Percentiles rank a stretch among this genome's conserved stretches.
phyloP scores from a whole-genome alignment of 2,113 vertebrate species.

The Saiga tatarica region DNA sequence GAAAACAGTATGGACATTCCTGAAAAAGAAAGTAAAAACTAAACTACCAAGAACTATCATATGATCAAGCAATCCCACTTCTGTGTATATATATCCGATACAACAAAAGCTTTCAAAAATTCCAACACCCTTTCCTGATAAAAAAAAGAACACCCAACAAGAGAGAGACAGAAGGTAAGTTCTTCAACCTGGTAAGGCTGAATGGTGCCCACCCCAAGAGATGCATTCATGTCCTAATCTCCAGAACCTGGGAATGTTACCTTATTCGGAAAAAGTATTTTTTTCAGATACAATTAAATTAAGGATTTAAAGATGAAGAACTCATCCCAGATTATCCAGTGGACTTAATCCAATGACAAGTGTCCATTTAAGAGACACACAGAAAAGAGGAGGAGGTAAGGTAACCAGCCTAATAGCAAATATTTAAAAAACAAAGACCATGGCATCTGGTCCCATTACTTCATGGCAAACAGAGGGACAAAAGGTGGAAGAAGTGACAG shows the following conservation, averaged over 20 bases:
- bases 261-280: not conserved
- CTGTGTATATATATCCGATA: not conserved
- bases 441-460: not conserved
- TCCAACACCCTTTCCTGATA: not conserved
- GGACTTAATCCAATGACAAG: not conserved
- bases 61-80: not conserved
- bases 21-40: not conserved
- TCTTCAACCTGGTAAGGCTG: not conserved
- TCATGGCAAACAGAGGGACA: not conserved
- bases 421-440: not conserved
- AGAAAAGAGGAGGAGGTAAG: not conserved
- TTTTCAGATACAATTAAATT: not conserved
- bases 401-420: not conserved
- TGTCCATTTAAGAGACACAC: not conserved
- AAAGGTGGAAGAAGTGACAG: not conserved
- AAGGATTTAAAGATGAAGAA: not conserved
- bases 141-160: not conserved
- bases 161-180: not conserved
- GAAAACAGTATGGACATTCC: not conserved
- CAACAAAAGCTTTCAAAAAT: not conserved
- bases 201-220: not conserved
- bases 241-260: not conserved
- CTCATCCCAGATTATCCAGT: not conserved
- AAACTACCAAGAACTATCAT: not conserved
- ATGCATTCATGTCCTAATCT: not conserved